Base-by-base conservation (phyloP, 1,140 invertebrate genomes). In the Euschistus heros region DNA sequence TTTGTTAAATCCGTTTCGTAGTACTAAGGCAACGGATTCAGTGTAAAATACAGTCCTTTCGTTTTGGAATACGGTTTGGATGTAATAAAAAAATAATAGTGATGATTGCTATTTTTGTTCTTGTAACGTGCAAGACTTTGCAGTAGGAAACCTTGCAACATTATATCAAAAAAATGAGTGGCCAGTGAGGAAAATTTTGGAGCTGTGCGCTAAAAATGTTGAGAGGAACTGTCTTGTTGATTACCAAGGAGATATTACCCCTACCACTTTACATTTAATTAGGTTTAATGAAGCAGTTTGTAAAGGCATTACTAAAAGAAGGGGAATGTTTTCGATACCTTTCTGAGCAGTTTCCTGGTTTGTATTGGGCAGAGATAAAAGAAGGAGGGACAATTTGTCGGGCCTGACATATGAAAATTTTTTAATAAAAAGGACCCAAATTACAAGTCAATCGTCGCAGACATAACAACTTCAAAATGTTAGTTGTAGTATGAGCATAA, bases 201-300 rank as follows among this genome's bases (percentile, higher is more conserved):
- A 52, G 47, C 13, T 52, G 6, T 13, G 47, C 13, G 47, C 20
- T 52, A 52, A 52, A 52, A 52, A 52, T 52, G n/a, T 52, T 52
- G 47, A 52, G 47, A 52, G 47, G 47, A 18, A 52, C 13, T 17
- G 47, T 6, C 47, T 52, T 52, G 47, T 52, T 13, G 47, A 52
- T 13, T 18, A n/a, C 47, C 47, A 52, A 52, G 20, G 20, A 10
- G 47, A n/a, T n/a, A n/a, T n/a, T n/a, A 17, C 47, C 46, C 62
- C 72, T 72, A 55, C 74, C 72, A 46, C 69, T 77, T 26, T 73
- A 76, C 67, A 74, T 77, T 18, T 77, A 77, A 62, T 70, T 77
- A 54, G 70, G 73, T 6, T 46, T 75, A n/a, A 62, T 66, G 57
- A 66, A 66, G 52, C 57, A 66, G 13, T 65, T 74, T 69, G 69